Evolutionary conservation across 2,888 invertebrate genomes (phyloP).

Genomic region (Leptogaster cylindrica): DNA sequence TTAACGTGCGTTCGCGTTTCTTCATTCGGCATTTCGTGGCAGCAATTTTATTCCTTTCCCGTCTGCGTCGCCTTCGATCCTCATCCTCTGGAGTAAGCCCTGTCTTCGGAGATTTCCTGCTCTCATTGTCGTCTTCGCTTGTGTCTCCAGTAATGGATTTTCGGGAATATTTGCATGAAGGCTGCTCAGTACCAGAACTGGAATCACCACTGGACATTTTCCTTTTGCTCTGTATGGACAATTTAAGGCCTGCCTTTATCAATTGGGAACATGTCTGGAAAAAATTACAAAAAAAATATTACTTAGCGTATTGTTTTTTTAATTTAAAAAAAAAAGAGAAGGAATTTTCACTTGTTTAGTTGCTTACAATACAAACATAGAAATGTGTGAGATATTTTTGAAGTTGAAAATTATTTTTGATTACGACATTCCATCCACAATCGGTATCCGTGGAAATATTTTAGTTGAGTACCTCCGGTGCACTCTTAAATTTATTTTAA

Average conservation of each 20-base stretch:
- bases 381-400: constrained; percentile 1
- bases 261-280: constrained; percentile 84
- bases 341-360: neutral
- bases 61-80: constrained; percentile 80
- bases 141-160: constrained; percentile 48
- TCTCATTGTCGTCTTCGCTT: constrained; percentile 56
- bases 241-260: constrained; percentile 88
- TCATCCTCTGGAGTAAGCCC: constrained; percentile 89
- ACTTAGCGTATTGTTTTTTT: neutral
- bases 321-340: constrained; percentile 1
- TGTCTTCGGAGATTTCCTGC: constrained; percentile 65
- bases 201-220: constrained; percentile 74
- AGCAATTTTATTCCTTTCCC: constrained; percentile 92
- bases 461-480: too few relatives aligned
- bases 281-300: neutral
- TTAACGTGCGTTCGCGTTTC: constrained; percentile 87
- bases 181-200: constrained; percentile 62
- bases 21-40: constrained; percentile 94
- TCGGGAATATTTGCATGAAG: constrained; percentile 57
- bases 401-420: neutral
- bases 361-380: neutral
- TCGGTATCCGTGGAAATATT: too few relatives aligned
- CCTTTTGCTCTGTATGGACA: constrained; percentile 88
- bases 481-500: too few relatives aligned
- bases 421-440: neutral